Percentiles rank a stretch among this genome's conserved stretches.
These are phyloP conservation scores for Novumbra hubbsi DNA, from an alignment of 2,797 vertebrate genomes.

Conservation along the genomic window DNA sequence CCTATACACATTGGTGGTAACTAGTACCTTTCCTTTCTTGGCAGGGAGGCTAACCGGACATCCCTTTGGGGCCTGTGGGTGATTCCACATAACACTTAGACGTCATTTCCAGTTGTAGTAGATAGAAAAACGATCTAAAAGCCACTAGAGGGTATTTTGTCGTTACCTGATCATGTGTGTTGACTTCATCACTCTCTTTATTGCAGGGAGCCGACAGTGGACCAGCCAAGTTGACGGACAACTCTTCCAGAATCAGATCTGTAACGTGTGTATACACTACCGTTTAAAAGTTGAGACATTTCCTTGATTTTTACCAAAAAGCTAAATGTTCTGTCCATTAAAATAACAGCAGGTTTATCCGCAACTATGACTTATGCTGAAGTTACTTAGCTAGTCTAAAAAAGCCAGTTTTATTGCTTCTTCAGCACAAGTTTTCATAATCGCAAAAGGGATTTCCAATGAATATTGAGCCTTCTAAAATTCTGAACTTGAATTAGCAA, in stretches of 20 bases:
- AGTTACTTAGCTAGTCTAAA: no score
- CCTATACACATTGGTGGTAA: conserved; percentile 62
- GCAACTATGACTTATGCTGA: no score
- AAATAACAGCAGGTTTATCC: no score
- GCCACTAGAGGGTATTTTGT: conserved; percentile 4
- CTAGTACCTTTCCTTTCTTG: conserved; percentile 20
- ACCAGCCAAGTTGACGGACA: conserved; percentile 47
- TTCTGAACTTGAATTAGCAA: no score
- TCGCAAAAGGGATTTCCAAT: no score
- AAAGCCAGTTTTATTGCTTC: no score
- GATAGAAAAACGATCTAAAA: background rate
- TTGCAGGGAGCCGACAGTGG: conserved; percentile 15
- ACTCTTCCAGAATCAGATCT: conserved; percentile 72
- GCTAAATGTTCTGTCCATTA: no score
- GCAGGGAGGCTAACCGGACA: conserved; percentile 8
- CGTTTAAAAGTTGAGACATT: no score
- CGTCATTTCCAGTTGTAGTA: background rate
- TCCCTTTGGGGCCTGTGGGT: conserved; percentile 32
- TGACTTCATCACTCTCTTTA: conserved; percentile 9
- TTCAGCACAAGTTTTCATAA: no score
- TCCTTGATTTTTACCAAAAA: no score
- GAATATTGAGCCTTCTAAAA: no score
- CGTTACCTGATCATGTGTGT: conserved; percentile 44
- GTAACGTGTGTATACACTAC: conserved; percentile 5
- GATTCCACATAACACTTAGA: background rate